Conservation (phyloP, 2,888 invertebrate genomes). For the Clostera curtula region DNA sequence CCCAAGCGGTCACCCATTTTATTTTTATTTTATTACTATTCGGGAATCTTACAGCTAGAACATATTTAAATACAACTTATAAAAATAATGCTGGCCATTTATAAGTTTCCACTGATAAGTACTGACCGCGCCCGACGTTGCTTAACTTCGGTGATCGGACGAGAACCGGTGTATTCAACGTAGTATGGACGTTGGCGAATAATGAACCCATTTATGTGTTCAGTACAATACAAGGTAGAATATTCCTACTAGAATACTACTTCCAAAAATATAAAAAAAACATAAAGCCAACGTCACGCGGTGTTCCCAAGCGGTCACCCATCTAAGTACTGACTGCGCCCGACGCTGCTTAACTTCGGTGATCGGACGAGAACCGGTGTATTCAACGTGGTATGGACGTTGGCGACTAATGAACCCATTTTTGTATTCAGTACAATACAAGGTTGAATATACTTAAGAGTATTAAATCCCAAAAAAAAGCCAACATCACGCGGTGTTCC, state of each 20-base stretch:
- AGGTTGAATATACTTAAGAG: too few species aligned
- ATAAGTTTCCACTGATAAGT: too few species aligned
- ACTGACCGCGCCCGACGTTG: constrained; percentile 68
- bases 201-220: not conserved
- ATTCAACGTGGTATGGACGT: constrained; percentile 62
- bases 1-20: constrained; percentile 61
- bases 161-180: constrained; percentile 66
- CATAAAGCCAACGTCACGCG: constrained; percentile 54
- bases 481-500: constrained; percentile 48
- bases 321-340: constrained; percentile 69
- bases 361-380: constrained; percentile 70
- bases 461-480: too few species aligned
- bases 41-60: too few species aligned
- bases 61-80: too few species aligned
- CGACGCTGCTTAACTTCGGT: constrained; percentile 69
- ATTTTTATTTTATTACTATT: too few species aligned
- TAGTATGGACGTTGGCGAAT: constrained; percentile 51
- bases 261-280: too few species aligned
- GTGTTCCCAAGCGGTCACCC: constrained; percentile 68
- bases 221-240: too few species aligned
- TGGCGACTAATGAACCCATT: too few species aligned
- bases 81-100: too few species aligned
- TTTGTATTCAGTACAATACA: too few species aligned
- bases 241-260: too few species aligned
- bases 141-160: constrained; percentile 71